Evolutionary conservation across 2,797 vertebrate species (phyloP).

Genomic region (Hybognathus amarus): DNA sequence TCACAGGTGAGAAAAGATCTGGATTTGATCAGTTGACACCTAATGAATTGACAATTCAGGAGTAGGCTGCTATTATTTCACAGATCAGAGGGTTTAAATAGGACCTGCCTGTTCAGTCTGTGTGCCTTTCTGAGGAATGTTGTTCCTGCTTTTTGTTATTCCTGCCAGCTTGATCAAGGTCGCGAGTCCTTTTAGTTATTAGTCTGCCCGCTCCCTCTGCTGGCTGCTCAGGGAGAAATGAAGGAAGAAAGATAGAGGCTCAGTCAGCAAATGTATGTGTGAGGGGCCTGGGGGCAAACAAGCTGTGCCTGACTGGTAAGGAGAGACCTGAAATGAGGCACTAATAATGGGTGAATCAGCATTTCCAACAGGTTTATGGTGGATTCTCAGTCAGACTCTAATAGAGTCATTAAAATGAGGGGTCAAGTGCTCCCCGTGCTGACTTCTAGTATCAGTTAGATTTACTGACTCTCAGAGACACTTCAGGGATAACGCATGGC

Average conservation of each 20-base stretch:
- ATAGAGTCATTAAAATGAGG: constrained; percentile 52
- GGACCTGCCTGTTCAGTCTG: constrained; percentile 57
- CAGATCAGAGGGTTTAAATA: constrained; percentile 71
- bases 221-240: constrained; percentile 49
- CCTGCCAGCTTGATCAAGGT: constrained; percentile 39
- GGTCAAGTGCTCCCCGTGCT: constrained; percentile 47
- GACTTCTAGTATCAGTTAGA: constrained; percentile 28
- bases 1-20: constrained; percentile 63
- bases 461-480: constrained; percentile 25
- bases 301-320: constrained; percentile 14
- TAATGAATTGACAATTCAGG: constrained; percentile 69
- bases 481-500: background rate
- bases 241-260: constrained; percentile 16
- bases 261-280: constrained; percentile 23
- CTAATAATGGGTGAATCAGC: constrained; percentile 53
- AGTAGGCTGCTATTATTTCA: constrained; percentile 69
- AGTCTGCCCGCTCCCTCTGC: constrained; percentile 70
- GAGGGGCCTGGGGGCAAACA: constrained; percentile 33
- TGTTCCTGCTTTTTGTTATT: constrained; percentile 32
- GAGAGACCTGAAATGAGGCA: constrained; percentile 30
- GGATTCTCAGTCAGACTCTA: constrained; percentile 44
- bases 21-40: constrained; percentile 63
- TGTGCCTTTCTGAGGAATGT: constrained; percentile 10
- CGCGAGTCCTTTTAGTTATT: constrained; percentile 37
- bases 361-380: constrained; percentile 48